Percentiles rank a stretch among this genome's conserved stretches.
Evolutionary conservation across 2,888 invertebrate genomes (phyloP).

Genomic region (Pollenia amentaria): DNA sequence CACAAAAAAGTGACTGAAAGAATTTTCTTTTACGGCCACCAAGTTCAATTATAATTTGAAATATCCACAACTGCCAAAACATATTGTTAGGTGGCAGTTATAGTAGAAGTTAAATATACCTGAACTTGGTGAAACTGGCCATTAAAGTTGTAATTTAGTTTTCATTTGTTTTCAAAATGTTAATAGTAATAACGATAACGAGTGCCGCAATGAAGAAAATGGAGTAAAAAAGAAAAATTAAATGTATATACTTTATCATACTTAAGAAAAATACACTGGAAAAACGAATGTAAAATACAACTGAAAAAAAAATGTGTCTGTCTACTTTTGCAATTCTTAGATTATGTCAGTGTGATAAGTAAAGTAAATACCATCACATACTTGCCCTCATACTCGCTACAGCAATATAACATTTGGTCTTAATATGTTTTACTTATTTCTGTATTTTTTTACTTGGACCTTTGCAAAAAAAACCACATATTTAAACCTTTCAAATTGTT

Average conservation of each 20-base stretch:
- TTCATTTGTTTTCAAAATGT: conserved; percentile 35
- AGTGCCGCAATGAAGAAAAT: conserved; percentile 22
- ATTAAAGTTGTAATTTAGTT: conserved; percentile 22
- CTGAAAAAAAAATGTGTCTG: conserved; percentile 12
- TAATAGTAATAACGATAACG: conserved; percentile 32
- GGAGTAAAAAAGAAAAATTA: background rate
- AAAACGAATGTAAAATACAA: background rate
- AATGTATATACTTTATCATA: conserved; percentile 1
- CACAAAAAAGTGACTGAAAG: no score
- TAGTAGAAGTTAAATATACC: no score
- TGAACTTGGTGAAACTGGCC: no score
- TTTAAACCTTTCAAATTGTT: conserved; percentile 33
- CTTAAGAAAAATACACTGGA: background rate
- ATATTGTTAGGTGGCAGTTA: no score
- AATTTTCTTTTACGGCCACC: no score
- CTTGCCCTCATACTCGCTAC: background rate
- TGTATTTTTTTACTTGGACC: no score
- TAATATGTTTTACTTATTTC: conserved; percentile 8
- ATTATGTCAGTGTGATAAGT: conserved; percentile 76
- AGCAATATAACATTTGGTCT: conserved; percentile 27
- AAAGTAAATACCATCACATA: conserved; percentile 73
- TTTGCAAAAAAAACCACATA: conserved; percentile 6
- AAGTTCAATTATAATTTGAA: no score
- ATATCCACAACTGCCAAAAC: no score
- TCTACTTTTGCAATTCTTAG: conserved; percentile 65